These are phyloP conservation scores for Eidolon helvum DNA, from an alignment of 2,113 vertebrate genomes.

Conservation along the genomic window DNA sequence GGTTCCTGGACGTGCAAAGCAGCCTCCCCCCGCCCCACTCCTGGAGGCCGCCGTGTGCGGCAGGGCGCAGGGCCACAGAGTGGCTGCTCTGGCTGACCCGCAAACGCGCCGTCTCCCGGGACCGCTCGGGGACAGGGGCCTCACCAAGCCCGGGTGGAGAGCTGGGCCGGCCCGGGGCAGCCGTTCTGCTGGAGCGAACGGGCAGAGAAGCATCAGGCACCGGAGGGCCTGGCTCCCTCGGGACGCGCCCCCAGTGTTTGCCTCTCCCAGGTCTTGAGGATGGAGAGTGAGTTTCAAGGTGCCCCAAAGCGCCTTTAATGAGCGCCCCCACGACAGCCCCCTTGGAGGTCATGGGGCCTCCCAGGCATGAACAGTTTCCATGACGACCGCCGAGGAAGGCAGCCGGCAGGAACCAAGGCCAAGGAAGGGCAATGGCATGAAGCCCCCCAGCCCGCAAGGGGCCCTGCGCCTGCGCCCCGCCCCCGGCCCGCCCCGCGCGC, in stretches of 20 bases:
- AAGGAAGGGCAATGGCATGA: fast-evolving
- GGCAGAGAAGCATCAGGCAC: fast-evolving
- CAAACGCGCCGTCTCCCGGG: too few relatives aligned
- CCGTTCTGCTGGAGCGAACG: background rate
- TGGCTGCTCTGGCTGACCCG: too few relatives aligned
- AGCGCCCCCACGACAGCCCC: too few relatives aligned
- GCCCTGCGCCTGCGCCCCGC: background rate
- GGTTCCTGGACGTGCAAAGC: background rate
- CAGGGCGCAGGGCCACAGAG: too few relatives aligned
- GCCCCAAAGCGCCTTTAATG: background rate
- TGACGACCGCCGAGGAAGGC: fast-evolving
- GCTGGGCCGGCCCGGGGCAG: background rate
- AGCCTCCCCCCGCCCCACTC: too few relatives aligned
- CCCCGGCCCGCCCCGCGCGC: background rate
- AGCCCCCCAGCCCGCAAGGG: fast-evolving
- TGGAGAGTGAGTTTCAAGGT: too few relatives aligned
- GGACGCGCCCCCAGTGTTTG: background rate
- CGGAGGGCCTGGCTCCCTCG: too few relatives aligned
- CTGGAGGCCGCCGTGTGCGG: background rate
- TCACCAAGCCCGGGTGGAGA: background rate
- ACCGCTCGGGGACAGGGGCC: background rate
- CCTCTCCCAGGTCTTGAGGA: background rate
- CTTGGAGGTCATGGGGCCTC: background rate
- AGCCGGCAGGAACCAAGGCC: background rate
- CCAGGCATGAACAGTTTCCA: background rate